Conservation (phyloP, 2,888 invertebrate species). For the Chironomus tentans region DNA sequence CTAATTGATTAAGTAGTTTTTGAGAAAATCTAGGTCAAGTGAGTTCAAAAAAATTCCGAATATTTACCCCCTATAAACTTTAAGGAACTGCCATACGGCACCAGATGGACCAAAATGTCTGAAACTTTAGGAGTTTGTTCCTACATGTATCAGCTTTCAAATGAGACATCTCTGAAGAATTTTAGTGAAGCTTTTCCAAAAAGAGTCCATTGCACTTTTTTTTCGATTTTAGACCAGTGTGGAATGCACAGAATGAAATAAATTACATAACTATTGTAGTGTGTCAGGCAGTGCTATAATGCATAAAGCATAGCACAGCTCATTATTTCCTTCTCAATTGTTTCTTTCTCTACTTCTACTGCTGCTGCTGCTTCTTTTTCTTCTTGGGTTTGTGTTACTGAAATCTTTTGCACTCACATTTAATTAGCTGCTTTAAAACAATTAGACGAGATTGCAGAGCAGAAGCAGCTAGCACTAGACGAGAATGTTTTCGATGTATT, state of each 20-base stretch:
- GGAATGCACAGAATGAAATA: conserved; percentile 15
- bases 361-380: neutral
- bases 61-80: no score
- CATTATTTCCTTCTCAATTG: conserved; percentile 12
- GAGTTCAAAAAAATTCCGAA: no score
- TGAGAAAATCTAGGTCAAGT: no score
- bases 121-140: no score
- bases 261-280: conserved; percentile 19
- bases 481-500: neutral
- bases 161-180: no score
- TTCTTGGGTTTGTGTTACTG: neutral
- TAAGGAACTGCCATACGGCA: no score
- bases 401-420: conserved; percentile 4
- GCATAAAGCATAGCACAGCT: conserved; percentile 1
- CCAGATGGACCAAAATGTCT: no score
- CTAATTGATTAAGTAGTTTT: no score
- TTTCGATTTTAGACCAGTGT: no score
- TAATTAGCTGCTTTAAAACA: conserved; percentile 16
- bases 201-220: no score
- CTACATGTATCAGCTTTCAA: no score
- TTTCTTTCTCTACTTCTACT: neutral
- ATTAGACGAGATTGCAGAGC: neutral
- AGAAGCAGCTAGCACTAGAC: neutral
- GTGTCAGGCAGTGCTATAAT: neutral
- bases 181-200: no score